Evolutionary conservation across 2,888 invertebrate genomes (phyloP).

Genomic region (Lomographa bimaculata): DNA sequence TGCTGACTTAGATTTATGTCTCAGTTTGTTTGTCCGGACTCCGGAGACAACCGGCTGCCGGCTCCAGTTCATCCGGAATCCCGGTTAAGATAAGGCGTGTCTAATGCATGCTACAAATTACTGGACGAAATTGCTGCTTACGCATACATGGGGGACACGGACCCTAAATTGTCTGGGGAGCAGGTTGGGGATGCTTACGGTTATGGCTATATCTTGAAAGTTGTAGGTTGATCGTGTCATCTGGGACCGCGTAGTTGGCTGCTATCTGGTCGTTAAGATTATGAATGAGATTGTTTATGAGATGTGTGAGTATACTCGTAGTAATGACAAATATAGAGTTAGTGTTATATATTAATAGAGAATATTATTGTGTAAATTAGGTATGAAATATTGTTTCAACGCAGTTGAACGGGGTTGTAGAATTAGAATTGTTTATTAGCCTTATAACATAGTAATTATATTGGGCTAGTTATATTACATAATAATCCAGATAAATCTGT

Average conservation of each 20-base stretch:
- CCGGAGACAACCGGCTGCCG: constrained; percentile 61
- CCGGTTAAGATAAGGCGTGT: constrained; percentile 65
- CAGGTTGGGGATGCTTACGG: constrained; percentile 8
- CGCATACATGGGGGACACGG: constrained; percentile 45
- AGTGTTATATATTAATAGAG: too few species aligned
- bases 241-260: background rate
- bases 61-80: constrained; percentile 62
- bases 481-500: too few species aligned
- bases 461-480: too few species aligned
- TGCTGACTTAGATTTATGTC: constrained; percentile 80
- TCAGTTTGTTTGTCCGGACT: constrained; percentile 77
- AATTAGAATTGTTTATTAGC: too few species aligned
- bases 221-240: constrained; percentile 3
- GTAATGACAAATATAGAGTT: too few species aligned
- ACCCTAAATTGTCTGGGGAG: constrained; percentile 39
- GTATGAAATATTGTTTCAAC: too few species aligned
- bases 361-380: too few species aligned
- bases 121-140: constrained; percentile 61
- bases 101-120: constrained; percentile 73
- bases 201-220: constrained; percentile 11
- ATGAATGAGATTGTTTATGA: too few species aligned
- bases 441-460: too few species aligned
- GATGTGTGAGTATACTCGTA: too few species aligned
- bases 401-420: too few species aligned
- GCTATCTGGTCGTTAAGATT: too few species aligned